Conservation (phyloP, 2,888 invertebrate species). For the Zaprionus lineosus region DNA sequence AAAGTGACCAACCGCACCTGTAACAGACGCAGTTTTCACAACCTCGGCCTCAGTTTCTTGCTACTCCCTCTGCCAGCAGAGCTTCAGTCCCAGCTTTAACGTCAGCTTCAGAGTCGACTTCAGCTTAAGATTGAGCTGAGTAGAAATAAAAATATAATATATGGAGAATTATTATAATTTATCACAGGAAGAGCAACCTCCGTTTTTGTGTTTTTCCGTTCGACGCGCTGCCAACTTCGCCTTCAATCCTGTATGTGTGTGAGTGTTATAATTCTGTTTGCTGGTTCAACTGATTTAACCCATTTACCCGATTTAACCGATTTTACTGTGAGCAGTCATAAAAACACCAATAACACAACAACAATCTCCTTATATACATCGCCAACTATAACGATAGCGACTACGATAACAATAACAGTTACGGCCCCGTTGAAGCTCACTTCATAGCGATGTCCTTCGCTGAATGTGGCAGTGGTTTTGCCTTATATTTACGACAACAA, state of each 20-base stretch:
- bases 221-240: slow-evolving; percentile 32
- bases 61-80: too few species aligned
- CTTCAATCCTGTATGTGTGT: too few species aligned
- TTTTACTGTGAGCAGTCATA: slow-evolving; percentile 58
- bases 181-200: slow-evolving; percentile 56
- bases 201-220: slow-evolving; percentile 28
- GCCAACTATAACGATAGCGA: slow-evolving; percentile 53
- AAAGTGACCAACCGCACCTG: slow-evolving; percentile 51
- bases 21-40: slow-evolving; percentile 9
- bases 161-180: slow-evolving; percentile 72
- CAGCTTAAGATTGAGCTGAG: slow-evolving; percentile 67
- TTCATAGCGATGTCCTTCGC: too few species aligned
- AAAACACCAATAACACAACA: slow-evolving; percentile 39
- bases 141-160: slow-evolving; percentile 71
- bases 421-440: too few species aligned
- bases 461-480: too few species aligned
- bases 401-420: too few species aligned
- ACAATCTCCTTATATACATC: slow-evolving; percentile 18
- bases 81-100: neutral
- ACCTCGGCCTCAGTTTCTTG: too few species aligned
- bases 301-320: too few species aligned
- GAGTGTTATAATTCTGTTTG: slow-evolving; percentile 45
- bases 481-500: too few species aligned
- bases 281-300: slow-evolving; percentile 55
- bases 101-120: slow-evolving; percentile 46